Base-by-base conservation (phyloP, 1,140 invertebrate species). In the Chymomyza costata region DNA sequence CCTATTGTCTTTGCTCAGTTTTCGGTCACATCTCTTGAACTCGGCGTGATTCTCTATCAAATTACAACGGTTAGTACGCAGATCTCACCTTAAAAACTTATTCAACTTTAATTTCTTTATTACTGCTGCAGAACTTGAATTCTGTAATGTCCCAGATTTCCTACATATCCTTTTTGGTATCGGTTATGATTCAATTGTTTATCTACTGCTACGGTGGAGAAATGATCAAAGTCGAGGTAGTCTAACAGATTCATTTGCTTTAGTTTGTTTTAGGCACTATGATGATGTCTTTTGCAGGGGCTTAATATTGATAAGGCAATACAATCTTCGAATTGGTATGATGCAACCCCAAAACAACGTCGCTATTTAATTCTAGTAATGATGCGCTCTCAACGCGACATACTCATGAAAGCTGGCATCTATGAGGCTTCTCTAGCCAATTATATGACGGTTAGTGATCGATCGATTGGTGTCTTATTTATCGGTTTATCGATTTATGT, bases 31-130 rank as follows among this genome's bases (percentile, higher is more conserved):
- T 84, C 82, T 13, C 32, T 84, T 47, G 65, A 80, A 56, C 68
- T 84, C 14, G 78, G 82, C 16, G 76, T 84, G 17, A 84, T 84
- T n/a, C 70, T 84, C 11, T 84, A 84, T 50, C 82, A 84, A 47
- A 65, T 84, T 8, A 59, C 82, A 0, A 82, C 63, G 43, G 82
- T 84, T 10, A 2, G 65, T 21, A 19, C 1, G 18, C 10, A 3
- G 8, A 8, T 37, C 3, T 7, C n/a, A 2, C 1, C 5, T n/a
- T 14, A 3, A 8, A 2, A 11, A n/a, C n/a, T 1, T 11, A 25
- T 11, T 7, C 19, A 25, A 14, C 14, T 31, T 15, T 16, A 8
- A 1, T 28, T 1, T 18, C 18, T 18, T 2, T 1, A 11, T 13
- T 16, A 10, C 8, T 10, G 16, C 58, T 61, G 10, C 14, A 84